These are phyloP conservation scores for Paracyclopina nana DNA, from an alignment of 1,140 invertebrate species.

Conservation along the genomic window DNA sequence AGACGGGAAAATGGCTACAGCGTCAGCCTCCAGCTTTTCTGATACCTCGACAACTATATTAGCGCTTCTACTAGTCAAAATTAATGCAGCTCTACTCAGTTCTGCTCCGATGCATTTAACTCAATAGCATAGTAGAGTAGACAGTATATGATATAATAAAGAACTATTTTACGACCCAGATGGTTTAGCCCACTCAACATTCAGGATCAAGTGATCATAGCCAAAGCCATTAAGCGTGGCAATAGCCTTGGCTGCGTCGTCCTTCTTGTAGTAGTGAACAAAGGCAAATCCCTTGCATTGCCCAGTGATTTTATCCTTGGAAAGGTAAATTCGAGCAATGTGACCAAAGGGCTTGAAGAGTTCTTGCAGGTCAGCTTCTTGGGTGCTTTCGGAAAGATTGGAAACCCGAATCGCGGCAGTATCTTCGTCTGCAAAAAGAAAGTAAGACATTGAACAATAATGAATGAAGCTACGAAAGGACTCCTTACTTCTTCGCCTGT, in stretches of 20 bases:
- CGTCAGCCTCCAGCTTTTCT: too few species aligned
- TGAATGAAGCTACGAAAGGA: background rate
- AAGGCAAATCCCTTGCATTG: conserved; percentile 23
- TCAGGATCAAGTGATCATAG: conserved; percentile 93
- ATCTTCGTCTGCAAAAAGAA: conserved; percentile 2
- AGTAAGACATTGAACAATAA: background rate
- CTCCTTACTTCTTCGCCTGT: conserved; percentile 21
- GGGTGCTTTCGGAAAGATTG: conserved; percentile 87
- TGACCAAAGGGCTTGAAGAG: conserved; percentile 76
- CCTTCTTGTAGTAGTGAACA: conserved; percentile 43
- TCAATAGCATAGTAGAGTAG: background rate
- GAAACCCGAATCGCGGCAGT: conserved; percentile 41
- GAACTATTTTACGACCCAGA: conserved; percentile 1
- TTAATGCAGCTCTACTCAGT: too few species aligned
- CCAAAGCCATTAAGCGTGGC: conserved; percentile 73
- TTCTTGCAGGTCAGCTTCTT: conserved; percentile 84
- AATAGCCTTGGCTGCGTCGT: conserved; percentile 81
- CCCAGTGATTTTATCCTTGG: conserved; percentile 45
- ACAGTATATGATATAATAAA: background rate
- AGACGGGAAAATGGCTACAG: too few species aligned
- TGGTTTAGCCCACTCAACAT: conserved; percentile 91
- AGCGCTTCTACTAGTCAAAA: too few species aligned
- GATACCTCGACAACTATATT: too few species aligned
- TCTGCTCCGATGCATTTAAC: too few species aligned
- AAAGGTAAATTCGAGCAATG: conserved; percentile 65